These are phyloP conservation scores for Pseudomugil tenellus DNA, from an alignment of 2,797 vertebrate species.

Conservation along the genomic window DNA sequence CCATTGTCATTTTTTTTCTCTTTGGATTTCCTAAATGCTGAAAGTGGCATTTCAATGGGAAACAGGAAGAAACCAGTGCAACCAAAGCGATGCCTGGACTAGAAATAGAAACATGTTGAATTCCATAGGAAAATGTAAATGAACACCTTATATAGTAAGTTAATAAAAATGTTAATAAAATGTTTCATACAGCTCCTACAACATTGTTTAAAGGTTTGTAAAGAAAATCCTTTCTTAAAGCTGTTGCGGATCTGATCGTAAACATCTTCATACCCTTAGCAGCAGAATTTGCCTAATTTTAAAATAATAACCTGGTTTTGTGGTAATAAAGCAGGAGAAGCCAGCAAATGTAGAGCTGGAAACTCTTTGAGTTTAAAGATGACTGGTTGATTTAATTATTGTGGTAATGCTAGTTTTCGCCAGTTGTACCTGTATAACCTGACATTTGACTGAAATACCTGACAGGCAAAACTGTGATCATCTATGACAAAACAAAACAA, in stretches of 20 bases:
- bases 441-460: slow-evolving; percentile 55
- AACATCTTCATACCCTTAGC: not conserved
- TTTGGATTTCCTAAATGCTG: not conserved
- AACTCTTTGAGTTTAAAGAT: slow-evolving; percentile 51
- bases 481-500: slow-evolving; percentile 23
- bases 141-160: no score
- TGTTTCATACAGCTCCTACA: not conserved
- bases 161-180: not conserved
- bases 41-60: slow-evolving; percentile 10
- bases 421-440: slow-evolving; percentile 46
- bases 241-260: not conserved
- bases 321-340: slow-evolving; percentile 11
- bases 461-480: slow-evolving; percentile 11
- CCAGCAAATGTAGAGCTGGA: slow-evolving; percentile 27
- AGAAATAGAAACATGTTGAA: slow-evolving; percentile 12
- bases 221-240: not conserved
- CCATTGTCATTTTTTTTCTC: not conserved
- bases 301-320: slow-evolving; percentile 6
- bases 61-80: slow-evolving; percentile 16
- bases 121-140: no score
- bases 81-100: slow-evolving; percentile 6
- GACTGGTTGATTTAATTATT: slow-evolving; percentile 57
- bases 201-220: not conserved
- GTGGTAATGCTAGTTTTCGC: slow-evolving; percentile 19
- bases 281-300: slow-evolving; percentile 12